Percentiles rank a stretch among this genome's conserved stretches.
phyloP scores from a whole-genome alignment of 2,888 invertebrate genomes.

The Dynastes tityus region DNA sequence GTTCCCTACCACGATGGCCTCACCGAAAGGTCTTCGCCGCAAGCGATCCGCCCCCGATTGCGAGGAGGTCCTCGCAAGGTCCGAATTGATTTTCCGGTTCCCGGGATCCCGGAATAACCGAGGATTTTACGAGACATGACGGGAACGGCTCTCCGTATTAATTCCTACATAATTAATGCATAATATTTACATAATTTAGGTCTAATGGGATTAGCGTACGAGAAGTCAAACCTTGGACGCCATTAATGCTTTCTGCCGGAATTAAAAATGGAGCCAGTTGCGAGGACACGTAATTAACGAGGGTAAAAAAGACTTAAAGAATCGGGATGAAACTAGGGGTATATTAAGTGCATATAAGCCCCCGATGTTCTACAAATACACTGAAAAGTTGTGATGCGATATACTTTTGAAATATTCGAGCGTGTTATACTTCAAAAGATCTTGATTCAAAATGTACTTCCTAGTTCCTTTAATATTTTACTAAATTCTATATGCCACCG shows the following conservation, averaged over 20 bases:
- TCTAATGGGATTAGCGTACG: background rate
- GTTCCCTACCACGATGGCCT: background rate
- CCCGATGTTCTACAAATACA: too few species aligned
- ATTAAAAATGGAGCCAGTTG: background rate
- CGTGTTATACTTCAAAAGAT: too few species aligned
- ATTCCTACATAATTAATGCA: constrained; percentile 5
- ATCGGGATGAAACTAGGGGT: too few species aligned
- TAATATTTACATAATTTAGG: constrained; percentile 9
- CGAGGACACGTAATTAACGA: too few species aligned
- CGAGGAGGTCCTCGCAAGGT: background rate
- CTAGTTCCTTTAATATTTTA: too few species aligned
- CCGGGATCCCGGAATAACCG: background rate
- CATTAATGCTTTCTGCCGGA: background rate
- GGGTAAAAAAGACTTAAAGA: too few species aligned
- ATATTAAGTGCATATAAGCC: too few species aligned
- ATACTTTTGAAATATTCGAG: too few species aligned
- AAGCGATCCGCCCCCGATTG: background rate
- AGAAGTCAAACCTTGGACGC: background rate
- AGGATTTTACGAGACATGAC: background rate
- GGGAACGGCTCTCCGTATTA: background rate
- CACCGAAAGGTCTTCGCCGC: background rate
- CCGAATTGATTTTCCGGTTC: background rate
- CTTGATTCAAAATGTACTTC: too few species aligned
- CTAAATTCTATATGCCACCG: too few species aligned
- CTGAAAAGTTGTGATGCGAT: too few species aligned